Percentiles rank a stretch among this genome's conserved stretches.
Conservation (phyloP, 2,113 vertebrate genomes). For the Aphelocoma coerulescens region DNA sequence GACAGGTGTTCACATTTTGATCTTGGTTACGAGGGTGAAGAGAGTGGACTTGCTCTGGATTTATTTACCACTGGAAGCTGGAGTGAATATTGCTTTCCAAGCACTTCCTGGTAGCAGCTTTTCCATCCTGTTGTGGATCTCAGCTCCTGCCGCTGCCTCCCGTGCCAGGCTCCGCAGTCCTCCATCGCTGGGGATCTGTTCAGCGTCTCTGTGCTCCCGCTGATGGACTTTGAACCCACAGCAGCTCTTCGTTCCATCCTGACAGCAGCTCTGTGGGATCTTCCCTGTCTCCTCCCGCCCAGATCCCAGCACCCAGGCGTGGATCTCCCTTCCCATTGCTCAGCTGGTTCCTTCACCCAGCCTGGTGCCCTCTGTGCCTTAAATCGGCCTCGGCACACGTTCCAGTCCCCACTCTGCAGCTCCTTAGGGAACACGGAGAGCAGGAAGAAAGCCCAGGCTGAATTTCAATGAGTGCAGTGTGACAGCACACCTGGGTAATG, state of each 20-base stretch:
- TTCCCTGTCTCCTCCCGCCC: not conserved
- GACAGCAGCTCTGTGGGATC: not conserved
- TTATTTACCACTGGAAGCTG: not conserved
- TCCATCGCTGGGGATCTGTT: not conserved
- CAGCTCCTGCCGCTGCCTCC: not conserved
- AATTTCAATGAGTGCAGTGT: not conserved
- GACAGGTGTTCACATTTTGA: not conserved
- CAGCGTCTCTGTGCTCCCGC: not conserved
- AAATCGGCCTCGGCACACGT: not conserved
- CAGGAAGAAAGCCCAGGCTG: not conserved
- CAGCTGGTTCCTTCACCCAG: not conserved
- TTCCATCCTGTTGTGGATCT: not conserved
- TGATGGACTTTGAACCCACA: not conserved
- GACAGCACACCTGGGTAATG: not conserved
- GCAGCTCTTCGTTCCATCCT: not conserved
- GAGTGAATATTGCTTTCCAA: not conserved
- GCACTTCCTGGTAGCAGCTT: not conserved
- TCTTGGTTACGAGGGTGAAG: not conserved
- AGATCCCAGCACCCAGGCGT: not conserved
- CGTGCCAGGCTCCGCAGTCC: not conserved
- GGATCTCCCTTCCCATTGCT: not conserved
- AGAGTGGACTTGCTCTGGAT: not conserved
- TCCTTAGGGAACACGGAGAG: not conserved
- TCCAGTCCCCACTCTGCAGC: not conserved
- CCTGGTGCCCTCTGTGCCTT: not conserved